A percentile compares a stretch with the other conserved stretches of the same genome.
phyloP scores from a whole-genome alignment of 2,797 vertebrate genomes.

The Nothura maculosa region DNA sequence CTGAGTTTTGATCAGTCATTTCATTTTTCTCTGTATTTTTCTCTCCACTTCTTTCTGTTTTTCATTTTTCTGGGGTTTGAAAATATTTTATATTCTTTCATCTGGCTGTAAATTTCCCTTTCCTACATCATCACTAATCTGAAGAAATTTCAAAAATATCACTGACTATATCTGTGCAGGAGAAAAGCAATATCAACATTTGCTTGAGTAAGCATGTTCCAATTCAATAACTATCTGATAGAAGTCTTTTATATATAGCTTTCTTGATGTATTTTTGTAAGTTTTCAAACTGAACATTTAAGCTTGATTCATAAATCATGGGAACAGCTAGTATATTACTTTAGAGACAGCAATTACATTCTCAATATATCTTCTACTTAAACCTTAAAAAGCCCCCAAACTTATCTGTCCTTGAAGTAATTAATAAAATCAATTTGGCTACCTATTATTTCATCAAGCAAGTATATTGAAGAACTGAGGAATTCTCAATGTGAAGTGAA shows the following conservation, averaged over 20 bases:
- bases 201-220: neutral
- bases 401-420: neutral
- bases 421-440: neutral
- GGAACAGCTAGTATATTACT: neutral
- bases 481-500: neutral
- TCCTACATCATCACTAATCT: neutral
- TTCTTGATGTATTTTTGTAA: neutral
- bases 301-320: neutral
- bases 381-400: neutral
- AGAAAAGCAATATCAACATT: neutral
- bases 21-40: neutral
- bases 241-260: neutral
- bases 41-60: neutral
- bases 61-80: neutral
- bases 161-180: neutral
- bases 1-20: neutral
- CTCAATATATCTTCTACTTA: neutral
- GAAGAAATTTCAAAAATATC: accelerated
- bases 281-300: neutral
- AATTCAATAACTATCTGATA: neutral
- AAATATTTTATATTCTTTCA: neutral
- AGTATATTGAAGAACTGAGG: neutral
- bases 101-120: neutral
- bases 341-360: neutral
- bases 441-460: neutral